These are phyloP conservation scores for Unio delphinus DNA, from an alignment of 2,888 invertebrate genomes.

Conservation along the genomic window DNA sequence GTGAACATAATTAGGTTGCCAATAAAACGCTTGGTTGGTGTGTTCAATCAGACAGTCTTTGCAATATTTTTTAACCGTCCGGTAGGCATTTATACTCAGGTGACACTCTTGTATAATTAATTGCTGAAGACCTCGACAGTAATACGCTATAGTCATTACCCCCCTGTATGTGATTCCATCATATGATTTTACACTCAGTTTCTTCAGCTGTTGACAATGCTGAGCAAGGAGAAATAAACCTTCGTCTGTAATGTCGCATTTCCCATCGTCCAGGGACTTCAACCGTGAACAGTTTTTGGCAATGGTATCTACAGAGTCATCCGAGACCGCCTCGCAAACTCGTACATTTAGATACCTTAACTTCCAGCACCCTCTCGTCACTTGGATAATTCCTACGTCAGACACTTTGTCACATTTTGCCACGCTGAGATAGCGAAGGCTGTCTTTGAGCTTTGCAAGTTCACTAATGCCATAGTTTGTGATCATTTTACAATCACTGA, in stretches of 20 bases:
- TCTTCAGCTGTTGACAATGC: slow-evolving; percentile 84
- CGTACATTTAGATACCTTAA: slow-evolving; percentile 88
- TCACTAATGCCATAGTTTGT: slow-evolving; percentile 92
- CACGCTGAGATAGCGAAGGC: slow-evolving; percentile 91
- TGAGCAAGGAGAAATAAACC: slow-evolving; percentile 89
- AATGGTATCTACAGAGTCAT: slow-evolving; percentile 89
- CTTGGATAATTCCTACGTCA: slow-evolving; percentile 89
- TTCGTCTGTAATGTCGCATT: slow-evolving; percentile 93
- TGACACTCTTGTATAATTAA: slow-evolving; percentile 94
- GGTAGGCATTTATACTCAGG: slow-evolving; percentile 88
- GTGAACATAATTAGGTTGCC: too few species aligned
- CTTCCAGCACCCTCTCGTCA: slow-evolving; percentile 90
- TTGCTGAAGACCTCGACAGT: slow-evolving; percentile 90
- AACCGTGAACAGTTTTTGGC: slow-evolving; percentile 89
- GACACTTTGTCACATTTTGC: slow-evolving; percentile 91
- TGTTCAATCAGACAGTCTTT: slow-evolving; percentile 94
- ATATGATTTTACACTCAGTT: slow-evolving; percentile 90
- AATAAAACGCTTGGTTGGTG: slow-evolving; percentile 88
- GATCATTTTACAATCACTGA: slow-evolving; percentile 90
- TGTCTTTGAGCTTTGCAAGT: slow-evolving; percentile 87
- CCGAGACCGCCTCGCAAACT: slow-evolving; percentile 94
- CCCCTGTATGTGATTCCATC: slow-evolving; percentile 92
- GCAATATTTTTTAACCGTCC: slow-evolving; percentile 93
- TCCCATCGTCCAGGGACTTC: slow-evolving; percentile 90
- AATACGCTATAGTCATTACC: slow-evolving; percentile 89